These are phyloP conservation scores for Hesperia comma DNA, from an alignment of 2,888 invertebrate genomes.

Conservation along the genomic window DNA sequence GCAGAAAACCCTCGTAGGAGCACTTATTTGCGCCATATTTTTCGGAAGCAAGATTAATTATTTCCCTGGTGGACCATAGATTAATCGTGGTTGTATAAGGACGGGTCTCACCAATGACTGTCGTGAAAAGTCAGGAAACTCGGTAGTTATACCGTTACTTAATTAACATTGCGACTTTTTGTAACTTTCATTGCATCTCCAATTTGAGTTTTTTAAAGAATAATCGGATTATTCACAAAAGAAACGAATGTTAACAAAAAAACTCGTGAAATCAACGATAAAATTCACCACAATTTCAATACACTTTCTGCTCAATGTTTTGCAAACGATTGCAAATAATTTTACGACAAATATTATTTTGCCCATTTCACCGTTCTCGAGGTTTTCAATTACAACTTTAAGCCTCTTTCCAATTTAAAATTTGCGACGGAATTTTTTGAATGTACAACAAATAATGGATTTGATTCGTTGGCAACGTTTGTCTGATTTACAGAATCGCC, in stretches of 20 bases:
- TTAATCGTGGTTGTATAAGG: constrained; percentile 2
- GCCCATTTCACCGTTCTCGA: background rate
- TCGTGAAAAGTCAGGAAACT: too few species aligned
- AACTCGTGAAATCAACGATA: too few species aligned
- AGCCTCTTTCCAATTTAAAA: constrained; percentile 4
- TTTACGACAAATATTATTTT: background rate
- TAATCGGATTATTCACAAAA: too few species aligned
- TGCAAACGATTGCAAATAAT: background rate
- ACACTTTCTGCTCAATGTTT: background rate
- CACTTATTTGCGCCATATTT: constrained; percentile 21
- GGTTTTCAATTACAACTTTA: constrained; percentile 7
- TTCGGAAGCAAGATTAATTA: constrained; percentile 24
- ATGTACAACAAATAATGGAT: background rate
- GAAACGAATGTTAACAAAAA: too few species aligned
- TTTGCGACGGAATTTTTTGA: constrained; percentile 2
- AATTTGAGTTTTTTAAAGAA: too few species aligned
- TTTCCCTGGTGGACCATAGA: constrained; percentile 19
- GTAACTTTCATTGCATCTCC: too few species aligned
- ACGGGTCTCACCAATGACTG: background rate
- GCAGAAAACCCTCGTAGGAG: constrained; percentile 12
- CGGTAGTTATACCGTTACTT: too few species aligned
- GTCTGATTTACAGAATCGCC: background rate
- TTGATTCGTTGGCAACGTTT: background rate
- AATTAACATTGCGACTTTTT: too few species aligned
- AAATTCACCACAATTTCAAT: too few species aligned